A percentile compares a stretch with the other conserved stretches of the same genome.
Evolutionary conservation across 2,888 invertebrate genomes (phyloP).

Genomic region (Oscheius sp.): DNA sequence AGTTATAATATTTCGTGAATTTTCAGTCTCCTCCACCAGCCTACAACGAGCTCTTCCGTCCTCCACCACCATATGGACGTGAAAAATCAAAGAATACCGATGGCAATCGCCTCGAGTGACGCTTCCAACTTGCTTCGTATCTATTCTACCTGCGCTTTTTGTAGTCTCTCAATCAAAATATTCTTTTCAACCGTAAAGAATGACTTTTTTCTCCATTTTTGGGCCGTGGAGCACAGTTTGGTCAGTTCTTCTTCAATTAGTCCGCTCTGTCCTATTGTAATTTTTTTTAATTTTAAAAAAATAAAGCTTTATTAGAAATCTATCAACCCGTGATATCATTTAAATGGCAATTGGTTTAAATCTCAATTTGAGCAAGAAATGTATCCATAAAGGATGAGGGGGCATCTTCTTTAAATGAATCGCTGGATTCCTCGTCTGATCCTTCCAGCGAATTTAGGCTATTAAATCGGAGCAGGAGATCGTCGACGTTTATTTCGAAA

Average conservation of each 20-base stretch:
- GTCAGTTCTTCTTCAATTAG: constrained; percentile 8
- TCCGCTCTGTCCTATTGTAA: background rate
- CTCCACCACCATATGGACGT: constrained; percentile 28
- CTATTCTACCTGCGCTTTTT: constrained; percentile 5
- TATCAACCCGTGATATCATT: constrained; percentile 12
- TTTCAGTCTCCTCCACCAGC: constrained; percentile 32
- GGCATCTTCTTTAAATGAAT: background rate
- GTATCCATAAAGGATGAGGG: constrained; percentile 9
- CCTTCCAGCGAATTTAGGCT: background rate
- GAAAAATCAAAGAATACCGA: background rate
- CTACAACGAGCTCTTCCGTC: constrained; percentile 29
- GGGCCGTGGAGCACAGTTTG: constrained; percentile 32
- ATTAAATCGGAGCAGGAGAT: background rate
- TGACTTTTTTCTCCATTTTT: constrained; percentile 24
- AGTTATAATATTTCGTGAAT: no score
- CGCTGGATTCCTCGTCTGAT: background rate
- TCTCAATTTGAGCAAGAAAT: constrained; percentile 32
- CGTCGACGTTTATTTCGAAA: background rate
- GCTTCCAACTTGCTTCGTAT: constrained; percentile 28
- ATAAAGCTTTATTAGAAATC: constrained; percentile 29
- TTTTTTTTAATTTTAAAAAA: background rate
- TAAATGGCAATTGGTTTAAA: background rate
- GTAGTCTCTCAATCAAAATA: background rate
- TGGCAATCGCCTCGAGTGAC: constrained; percentile 13
- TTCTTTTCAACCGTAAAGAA: constrained; percentile 28